Conservation (phyloP, 2,797 vertebrate genomes). For the Sternotherus odoratus region DNA sequence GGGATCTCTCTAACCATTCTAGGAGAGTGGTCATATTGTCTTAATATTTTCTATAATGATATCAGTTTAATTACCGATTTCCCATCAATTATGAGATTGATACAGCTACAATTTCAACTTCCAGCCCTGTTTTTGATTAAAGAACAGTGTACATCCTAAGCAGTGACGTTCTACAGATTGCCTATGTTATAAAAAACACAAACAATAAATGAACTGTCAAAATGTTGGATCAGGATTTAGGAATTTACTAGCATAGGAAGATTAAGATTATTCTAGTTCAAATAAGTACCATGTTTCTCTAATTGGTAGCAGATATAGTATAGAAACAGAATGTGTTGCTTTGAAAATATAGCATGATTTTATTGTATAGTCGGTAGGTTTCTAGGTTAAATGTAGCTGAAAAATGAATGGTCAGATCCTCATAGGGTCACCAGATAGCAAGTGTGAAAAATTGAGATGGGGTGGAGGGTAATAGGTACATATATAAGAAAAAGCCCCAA, state of each 20-base stretch:
- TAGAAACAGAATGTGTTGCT: constrained; percentile 50
- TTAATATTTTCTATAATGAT: not conserved
- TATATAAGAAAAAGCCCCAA: no score
- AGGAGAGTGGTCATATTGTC: not conserved
- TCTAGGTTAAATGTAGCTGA: not conserved
- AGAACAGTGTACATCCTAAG: not conserved
- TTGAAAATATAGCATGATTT: constrained; percentile 20
- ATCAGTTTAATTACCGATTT: not conserved
- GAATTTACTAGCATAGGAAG: constrained; percentile 84
- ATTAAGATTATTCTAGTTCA: constrained; percentile 84
- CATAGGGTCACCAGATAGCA: not conserved
- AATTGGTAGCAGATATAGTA: constrained; percentile 87
- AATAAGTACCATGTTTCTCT: constrained; percentile 84
- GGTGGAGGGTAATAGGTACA: no score
- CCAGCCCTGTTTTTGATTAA: constrained; percentile 65
- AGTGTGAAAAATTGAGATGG: no score
- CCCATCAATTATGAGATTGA: not conserved
- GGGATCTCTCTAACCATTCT: not conserved
- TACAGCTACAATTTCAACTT: not conserved
- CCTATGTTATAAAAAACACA: constrained; percentile 83
- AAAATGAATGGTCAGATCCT: not conserved
- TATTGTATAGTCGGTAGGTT: not conserved
- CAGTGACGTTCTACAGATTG: constrained; percentile 79
- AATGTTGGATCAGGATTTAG: constrained; percentile 67
- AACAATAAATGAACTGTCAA: constrained; percentile 90